A percentile compares a stretch with the other conserved stretches of the same genome.
These are phyloP conservation scores for Labeo catla DNA, from an alignment of 2,113 vertebrate species.

Conservation along the genomic window DNA sequence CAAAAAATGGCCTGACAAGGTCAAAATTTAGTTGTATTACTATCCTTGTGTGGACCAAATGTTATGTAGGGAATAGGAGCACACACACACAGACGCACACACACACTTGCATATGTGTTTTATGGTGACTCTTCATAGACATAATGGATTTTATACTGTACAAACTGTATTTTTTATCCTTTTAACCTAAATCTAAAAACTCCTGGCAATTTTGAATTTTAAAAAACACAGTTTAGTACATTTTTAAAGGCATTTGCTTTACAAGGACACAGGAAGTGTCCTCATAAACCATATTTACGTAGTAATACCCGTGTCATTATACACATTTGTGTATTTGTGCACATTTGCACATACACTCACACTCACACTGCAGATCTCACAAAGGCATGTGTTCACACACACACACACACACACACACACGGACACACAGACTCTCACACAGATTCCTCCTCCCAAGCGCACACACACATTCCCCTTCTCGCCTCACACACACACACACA, in stretches of 20 bases:
- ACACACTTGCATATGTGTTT: neutral
- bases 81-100: constrained; percentile 30
- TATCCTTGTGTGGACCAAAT: neutral
- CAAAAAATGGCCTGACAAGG: neutral
- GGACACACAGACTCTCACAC: constrained; percentile 57
- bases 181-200: neutral
- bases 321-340: neutral
- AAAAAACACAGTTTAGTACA: neutral
- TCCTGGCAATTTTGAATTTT: too few relatives aligned
- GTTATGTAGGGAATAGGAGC: too few relatives aligned
- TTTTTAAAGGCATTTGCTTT: neutral
- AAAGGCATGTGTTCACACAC: constrained; percentile 35
- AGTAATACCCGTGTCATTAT: neutral
- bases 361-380: constrained; percentile 32
- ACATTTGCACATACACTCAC: neutral
- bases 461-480: constrained; percentile 57
- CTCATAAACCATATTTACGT: neutral
- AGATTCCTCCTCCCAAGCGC: constrained; percentile 65
- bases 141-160: neutral
- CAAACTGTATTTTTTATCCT: neutral
- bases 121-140: neutral
- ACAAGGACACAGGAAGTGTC: neutral
- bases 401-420: constrained; percentile 36
- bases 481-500: constrained; percentile 30
- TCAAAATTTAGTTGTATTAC: neutral